Evolutionary conservation across 2,797 vertebrate species (phyloP), one percentile per base, ranked within the genome.

Genomic region (Manis pentadactyla): DNA sequence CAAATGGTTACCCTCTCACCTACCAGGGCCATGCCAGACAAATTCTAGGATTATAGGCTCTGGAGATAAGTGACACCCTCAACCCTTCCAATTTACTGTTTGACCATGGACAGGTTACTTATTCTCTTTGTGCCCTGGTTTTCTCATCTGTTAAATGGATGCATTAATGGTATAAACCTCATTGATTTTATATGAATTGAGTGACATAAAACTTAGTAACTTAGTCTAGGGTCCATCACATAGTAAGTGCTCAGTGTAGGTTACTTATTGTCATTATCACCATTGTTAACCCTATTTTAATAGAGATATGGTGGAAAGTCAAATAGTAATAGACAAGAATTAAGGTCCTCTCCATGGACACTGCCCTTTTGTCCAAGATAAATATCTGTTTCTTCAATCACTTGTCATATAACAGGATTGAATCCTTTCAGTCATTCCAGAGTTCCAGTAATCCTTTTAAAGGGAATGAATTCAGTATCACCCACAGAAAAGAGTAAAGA

Each of bases 401-500:
- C 73, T 64, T 57, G 27, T 59, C 68, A 59, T 84, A 18, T 34
- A 71, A 39, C 1, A 77, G 29, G 53, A 53, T 37, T 29, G 75
- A 75, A 14, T 25, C n/a, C 7, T 87, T 68, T 74, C 64, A 2
- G 18, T 61, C 42, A 71, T 74, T 64, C 49, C 1, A 6, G 18
- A 82, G 84, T 94, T 37, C 53, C 63, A 83, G 7, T 49, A 63
- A 78, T 71, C 39, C 63, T 92, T 83, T 92, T 69, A 94, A 71
- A 87, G 34, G 8, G 11, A 78, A 27, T 81, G 25, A 59, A 49
- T 64, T n/a, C 7, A 42, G 37, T 31, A 23, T 53, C 27, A 9
- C 5, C 46, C 34, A 31, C 59, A 39, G 29, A 87, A 68, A 55
- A 13, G 18, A 71, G 8, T 21, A 63, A 55, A 75, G 31, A 61